Evolutionary conservation across 2,888 invertebrate genomes (phyloP).

Genomic region (Dryadula phaetusa): DNA sequence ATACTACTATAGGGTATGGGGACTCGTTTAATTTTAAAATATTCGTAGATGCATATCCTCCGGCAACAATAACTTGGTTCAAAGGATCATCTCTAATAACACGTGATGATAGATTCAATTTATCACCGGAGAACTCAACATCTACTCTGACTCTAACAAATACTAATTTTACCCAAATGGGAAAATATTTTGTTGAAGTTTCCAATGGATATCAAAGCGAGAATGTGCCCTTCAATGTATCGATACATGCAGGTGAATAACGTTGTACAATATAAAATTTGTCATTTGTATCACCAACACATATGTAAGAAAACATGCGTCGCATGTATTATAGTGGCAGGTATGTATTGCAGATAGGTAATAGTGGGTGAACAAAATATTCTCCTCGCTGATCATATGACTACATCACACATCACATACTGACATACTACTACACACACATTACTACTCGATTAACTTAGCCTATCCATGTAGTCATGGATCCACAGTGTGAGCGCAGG

Average conservation of each 20-base stretch:
- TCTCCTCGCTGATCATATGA: no score
- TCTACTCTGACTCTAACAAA: conserved; percentile 50
- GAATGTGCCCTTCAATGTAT: conserved; percentile 49
- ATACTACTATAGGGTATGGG: conserved; percentile 51
- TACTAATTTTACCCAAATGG: conserved; percentile 51
- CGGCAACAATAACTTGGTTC: conserved; percentile 56
- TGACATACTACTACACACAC: no score
- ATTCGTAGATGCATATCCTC: conserved; percentile 55
- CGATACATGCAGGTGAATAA: conserved; percentile 55
- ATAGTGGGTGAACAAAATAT: no score
- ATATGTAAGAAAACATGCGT: no score
- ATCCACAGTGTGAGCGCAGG: no score
- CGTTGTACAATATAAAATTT: no score
- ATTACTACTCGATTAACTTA: no score
- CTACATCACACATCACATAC: no score
- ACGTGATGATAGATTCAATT: conserved; percentile 43
- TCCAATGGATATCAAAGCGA: conserved; percentile 48
- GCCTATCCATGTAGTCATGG: no score
- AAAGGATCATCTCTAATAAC: conserved; percentile 46
- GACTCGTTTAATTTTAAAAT: conserved; percentile 50
- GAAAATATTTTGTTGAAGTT: conserved; percentile 54
- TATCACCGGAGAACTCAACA: conserved; percentile 50
- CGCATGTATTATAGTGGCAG: no score
- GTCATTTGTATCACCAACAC: no score
- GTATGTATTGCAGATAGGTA: no score